Evolutionary conservation across 2,888 invertebrate species (phyloP), one percentile per base, ranked within the genome.

Genomic region (Napeogenes inachia): DNA sequence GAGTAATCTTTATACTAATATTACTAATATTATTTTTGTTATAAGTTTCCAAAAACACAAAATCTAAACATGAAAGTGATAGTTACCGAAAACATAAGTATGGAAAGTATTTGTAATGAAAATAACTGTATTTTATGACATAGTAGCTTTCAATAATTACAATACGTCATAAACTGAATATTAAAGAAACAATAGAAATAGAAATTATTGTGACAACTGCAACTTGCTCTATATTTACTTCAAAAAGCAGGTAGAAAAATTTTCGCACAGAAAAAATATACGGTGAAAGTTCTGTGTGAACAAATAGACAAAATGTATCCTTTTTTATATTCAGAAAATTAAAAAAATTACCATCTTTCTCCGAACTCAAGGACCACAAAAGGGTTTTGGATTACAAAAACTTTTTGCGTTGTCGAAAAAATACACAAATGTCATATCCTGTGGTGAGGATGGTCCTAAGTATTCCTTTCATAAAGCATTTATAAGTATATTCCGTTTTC

Each of bases 361-460:
- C 74, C 80, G 84, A 85, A 86, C 74, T 64, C 62, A 70, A 68
- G 67, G 68, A 74, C 75, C 77, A 87, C 86, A 88, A 88, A 89
- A 85, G 88, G 89, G 88, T 85, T 89, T 87, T 82, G 74, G 72
- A 81, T 89, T 86, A 85, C 87, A 83, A 78, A 80, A 82, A 83
- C 83, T 70, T 73, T 73, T 70, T 68, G 68, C 62, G 55, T 63
- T 45, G 33, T 56, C 54, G 67, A 64, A 69, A 69, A 70, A 69
- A 69, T 63, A 54, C 63, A 66, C 64, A 61, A 60, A 62, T 65
- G 63, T 60, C 65, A 63, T 68, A 62, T 68, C 71, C 70, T 67
- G 66, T 63, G 67, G 71, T 10, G 68, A 57, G 62, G 63, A 63
- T 50, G 3, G 21, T 50, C 10, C 6, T 6, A 30, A 30, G 6